Evolutionary conservation across 2,113 vertebrate species (phyloP).

Genomic region (Choloepus hoffmanni): DNA sequence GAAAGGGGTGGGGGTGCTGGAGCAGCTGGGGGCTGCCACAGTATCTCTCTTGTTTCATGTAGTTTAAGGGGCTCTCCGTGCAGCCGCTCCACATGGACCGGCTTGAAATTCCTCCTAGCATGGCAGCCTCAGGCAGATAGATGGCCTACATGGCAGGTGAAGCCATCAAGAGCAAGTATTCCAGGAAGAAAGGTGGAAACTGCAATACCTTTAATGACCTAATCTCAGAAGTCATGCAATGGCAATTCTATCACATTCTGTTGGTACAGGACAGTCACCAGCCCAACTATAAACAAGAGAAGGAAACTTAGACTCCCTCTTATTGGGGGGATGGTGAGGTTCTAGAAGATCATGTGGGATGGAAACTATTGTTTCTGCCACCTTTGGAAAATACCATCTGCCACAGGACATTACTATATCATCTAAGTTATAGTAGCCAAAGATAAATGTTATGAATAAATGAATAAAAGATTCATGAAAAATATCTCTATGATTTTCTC

Average conservation of each 20-base stretch:
- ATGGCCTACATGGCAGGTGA: neutral
- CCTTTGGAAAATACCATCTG: neutral
- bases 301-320: neutral
- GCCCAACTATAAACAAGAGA: neutral
- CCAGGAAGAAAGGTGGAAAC: neutral
- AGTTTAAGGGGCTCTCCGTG: neutral
- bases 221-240: neutral
- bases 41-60: neutral
- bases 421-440: neutral
- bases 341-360: neutral
- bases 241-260: neutral
- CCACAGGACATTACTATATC: neutral
- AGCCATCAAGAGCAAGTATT: neutral
- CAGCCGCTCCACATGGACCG: neutral
- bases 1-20: neutral
- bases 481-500: neutral
- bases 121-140: neutral
- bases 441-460: neutral
- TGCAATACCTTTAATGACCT: neutral
- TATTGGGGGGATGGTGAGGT: neutral
- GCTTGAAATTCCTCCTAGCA: neutral
- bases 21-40: too few relatives aligned
- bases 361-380: neutral
- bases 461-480: neutral
- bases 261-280: neutral